Evolutionary conservation across 2,113 vertebrate species (phyloP).

Genomic region (Phaethon lepturus): DNA sequence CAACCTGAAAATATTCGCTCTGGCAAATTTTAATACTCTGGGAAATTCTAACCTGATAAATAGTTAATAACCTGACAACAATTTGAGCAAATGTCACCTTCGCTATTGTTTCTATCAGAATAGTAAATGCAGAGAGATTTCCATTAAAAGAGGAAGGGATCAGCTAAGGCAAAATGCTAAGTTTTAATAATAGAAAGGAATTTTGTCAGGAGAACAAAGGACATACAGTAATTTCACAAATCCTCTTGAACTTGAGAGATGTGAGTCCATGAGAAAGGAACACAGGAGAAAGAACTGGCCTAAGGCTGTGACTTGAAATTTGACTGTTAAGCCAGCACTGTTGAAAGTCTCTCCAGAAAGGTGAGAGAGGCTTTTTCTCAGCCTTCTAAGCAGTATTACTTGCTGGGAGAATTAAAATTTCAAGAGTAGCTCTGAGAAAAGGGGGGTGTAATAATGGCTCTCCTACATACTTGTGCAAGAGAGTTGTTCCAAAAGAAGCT

Average conservation of each 20-base stretch:
- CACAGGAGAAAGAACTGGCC: not conserved
- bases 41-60: not conserved
- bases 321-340: conserved; percentile 7
- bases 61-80: not conserved
- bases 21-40: not conserved
- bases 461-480: not conserved
- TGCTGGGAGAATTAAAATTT: conserved; percentile 39
- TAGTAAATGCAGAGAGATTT: not conserved
- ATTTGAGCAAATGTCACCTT: conserved; percentile 20
- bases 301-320: not conserved
- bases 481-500: not conserved
- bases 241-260: not conserved
- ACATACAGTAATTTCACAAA: not conserved
- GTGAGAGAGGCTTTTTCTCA: not conserved
- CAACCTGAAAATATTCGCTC: not conserved
- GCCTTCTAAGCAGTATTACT: conserved; percentile 36
- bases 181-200: not conserved
- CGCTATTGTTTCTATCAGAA: not conserved
- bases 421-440: not conserved
- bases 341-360: conserved; percentile 33
- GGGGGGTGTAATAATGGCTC: not conserved
- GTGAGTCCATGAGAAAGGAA: not conserved
- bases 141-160: not conserved
- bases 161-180: not conserved
- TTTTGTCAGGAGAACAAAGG: conserved; percentile 25